phyloP scores from a whole-genome alignment of 2,797 vertebrate genomes.

The Melanotaenia nigrans region DNA sequence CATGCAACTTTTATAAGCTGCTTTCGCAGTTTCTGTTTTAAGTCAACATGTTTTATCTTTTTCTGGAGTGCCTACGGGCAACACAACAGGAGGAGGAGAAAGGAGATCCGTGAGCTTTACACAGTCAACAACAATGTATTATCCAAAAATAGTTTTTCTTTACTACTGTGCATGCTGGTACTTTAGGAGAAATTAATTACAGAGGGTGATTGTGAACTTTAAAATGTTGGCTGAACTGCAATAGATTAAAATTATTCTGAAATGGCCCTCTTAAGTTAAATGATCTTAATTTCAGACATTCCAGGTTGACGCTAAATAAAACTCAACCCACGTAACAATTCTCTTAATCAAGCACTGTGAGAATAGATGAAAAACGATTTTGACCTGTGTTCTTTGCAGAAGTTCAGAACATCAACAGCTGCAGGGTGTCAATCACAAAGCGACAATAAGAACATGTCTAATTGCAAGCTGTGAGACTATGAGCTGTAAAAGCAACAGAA shows the following conservation, averaged over 20 bases:
- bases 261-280: slow-evolving; percentile 15
- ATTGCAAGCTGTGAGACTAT: slow-evolving; percentile 29
- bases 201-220: slow-evolving; percentile 19
- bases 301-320: slow-evolving; percentile 16
- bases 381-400: slow-evolving; percentile 34
- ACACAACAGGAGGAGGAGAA: slow-evolving; percentile 47
- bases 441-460: slow-evolving; percentile 8
- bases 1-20: slow-evolving; percentile 40
- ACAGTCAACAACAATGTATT: slow-evolving; percentile 36
- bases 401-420: slow-evolving; percentile 12
- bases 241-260: slow-evolving; percentile 6
- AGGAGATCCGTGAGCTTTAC: slow-evolving; percentile 38
- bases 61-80: slow-evolving; percentile 55
- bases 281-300: slow-evolving; percentile 24
- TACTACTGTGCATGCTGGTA: slow-evolving; percentile 16
- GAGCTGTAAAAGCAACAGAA: slow-evolving; percentile 28
- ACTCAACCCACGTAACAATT: slow-evolving; percentile 26
- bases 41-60: slow-evolving; percentile 61
- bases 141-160: slow-evolving; percentile 42
- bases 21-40: slow-evolving; percentile 44
- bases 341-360: slow-evolving; percentile 42
- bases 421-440: slow-evolving; percentile 29
- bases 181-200: slow-evolving; percentile 15
- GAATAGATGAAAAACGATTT: slow-evolving; percentile 32
- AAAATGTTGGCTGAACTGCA: background rate